phyloP scores from a whole-genome alignment of 2,888 invertebrate genomes.

The Drosophila nigritarsus region DNA sequence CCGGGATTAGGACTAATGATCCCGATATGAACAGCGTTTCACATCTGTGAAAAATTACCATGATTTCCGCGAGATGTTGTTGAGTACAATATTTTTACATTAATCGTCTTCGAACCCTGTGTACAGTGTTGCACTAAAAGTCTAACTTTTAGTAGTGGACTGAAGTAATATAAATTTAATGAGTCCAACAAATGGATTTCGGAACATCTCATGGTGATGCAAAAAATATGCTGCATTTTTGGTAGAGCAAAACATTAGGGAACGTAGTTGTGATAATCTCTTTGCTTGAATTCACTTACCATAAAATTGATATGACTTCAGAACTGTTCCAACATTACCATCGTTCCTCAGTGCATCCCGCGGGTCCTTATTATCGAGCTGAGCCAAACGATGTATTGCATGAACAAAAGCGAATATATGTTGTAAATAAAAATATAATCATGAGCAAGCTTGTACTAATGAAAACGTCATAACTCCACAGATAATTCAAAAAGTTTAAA shows the following conservation, averaged over 20 bases:
- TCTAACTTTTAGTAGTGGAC: neutral
- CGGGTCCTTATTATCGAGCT: neutral
- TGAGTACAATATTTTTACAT: neutral
- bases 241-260: neutral
- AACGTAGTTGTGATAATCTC: neutral
- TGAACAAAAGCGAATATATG: neutral
- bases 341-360: neutral
- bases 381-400: neutral
- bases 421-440: neutral
- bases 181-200: neutral
- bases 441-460: neutral
- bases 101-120: neutral
- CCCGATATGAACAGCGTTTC: neutral
- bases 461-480: too few relatives aligned
- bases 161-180: neutral
- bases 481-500: too few relatives aligned
- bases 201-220: neutral
- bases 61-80: neutral
- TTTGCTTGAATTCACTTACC: neutral
- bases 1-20: neutral
- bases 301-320: neutral
- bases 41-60: neutral
- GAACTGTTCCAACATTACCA: neutral
- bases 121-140: neutral
- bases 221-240: neutral